Conservation (phyloP, 2,797 vertebrate genomes). For the Paratrypauchen microcephalus region DNA sequence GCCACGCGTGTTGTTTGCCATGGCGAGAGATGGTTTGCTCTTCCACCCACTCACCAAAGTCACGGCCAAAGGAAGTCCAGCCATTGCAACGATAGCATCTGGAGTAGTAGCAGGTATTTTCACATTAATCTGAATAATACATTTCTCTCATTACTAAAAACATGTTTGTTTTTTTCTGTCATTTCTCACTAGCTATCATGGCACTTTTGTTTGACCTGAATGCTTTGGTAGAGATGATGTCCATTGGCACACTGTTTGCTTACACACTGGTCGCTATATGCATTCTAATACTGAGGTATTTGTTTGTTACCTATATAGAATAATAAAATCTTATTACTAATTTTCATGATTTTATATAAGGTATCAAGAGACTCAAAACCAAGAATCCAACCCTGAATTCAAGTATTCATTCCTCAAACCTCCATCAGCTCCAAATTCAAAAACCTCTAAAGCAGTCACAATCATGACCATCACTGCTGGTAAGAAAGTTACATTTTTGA, state of each 20-base stretch:
- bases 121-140: not conserved
- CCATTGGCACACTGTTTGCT: conserved; percentile 85
- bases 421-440: conserved; percentile 52
- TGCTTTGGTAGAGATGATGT: conserved; percentile 86
- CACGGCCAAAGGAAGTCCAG: conserved; percentile 79
- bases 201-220: conserved; percentile 86
- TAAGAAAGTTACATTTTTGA: conserved; percentile 33
- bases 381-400: conserved; percentile 51
- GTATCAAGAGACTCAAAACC: conserved; percentile 62
- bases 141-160: conserved; percentile 15
- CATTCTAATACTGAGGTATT: conserved; percentile 86
- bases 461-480: conserved; percentile 66
- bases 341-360: conserved; percentile 56
- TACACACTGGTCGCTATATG: conserved; percentile 87
- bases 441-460: conserved; percentile 72
- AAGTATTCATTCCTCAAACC: conserved; percentile 60
- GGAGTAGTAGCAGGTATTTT: conserved; percentile 81
- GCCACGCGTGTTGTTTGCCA: conserved; percentile 88
- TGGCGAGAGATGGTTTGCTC: conserved; percentile 89
- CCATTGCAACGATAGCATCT: conserved; percentile 82
- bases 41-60: conserved; percentile 80
- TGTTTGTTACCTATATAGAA: not conserved
- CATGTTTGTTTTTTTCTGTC: not conserved
- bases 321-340: not conserved
- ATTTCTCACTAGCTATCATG: conserved; percentile 78